Conservation (phyloP, 2,888 invertebrate genomes). For the Phalera bucephala region DNA sequence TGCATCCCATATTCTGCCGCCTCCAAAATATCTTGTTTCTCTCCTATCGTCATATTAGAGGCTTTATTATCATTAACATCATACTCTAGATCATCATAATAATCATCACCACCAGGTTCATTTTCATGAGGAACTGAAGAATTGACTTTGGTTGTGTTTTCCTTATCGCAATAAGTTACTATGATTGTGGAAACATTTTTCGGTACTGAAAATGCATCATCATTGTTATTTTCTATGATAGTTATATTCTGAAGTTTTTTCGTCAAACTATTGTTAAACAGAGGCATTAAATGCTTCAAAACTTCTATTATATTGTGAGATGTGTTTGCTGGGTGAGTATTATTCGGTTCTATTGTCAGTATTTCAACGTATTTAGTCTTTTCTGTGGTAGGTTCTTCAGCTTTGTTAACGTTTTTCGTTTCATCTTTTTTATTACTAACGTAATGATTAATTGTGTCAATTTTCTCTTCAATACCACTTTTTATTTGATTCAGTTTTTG, state of each 20-base stretch:
- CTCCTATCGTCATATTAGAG: slow-evolving; percentile 45
- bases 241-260: slow-evolving; percentile 74
- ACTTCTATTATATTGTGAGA: slow-evolving; percentile 68
- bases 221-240: slow-evolving; percentile 67
- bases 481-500: slow-evolving; percentile 48
- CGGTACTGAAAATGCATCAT: slow-evolving; percentile 59
- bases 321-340: slow-evolving; percentile 50
- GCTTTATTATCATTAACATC: slow-evolving; percentile 31
- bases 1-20: slow-evolving; percentile 87
- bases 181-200: slow-evolving; percentile 73
- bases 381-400: slow-evolving; percentile 37
- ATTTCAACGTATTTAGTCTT: slow-evolving; percentile 64
- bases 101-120: slow-evolving; percentile 20
- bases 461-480: slow-evolving; percentile 64
- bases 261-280: slow-evolving; percentile 64
- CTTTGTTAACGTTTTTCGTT: slow-evolving; percentile 18
- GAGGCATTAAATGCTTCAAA: slow-evolving; percentile 72
- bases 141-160: slow-evolving; percentile 50
- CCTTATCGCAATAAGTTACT: slow-evolving; percentile 71
- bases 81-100: slow-evolving; percentile 27
- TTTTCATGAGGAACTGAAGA: slow-evolving; percentile 28
- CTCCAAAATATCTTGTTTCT: slow-evolving; percentile 80
- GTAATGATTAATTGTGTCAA: slow-evolving; percentile 31
- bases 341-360: slow-evolving; percentile 69
- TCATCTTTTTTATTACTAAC: slow-evolving; percentile 16